Percentiles rank a stretch among this genome's conserved stretches.
Evolutionary conservation across 1,140 invertebrate species (phyloP).

Genomic region (Antheraea pernyi): DNA sequence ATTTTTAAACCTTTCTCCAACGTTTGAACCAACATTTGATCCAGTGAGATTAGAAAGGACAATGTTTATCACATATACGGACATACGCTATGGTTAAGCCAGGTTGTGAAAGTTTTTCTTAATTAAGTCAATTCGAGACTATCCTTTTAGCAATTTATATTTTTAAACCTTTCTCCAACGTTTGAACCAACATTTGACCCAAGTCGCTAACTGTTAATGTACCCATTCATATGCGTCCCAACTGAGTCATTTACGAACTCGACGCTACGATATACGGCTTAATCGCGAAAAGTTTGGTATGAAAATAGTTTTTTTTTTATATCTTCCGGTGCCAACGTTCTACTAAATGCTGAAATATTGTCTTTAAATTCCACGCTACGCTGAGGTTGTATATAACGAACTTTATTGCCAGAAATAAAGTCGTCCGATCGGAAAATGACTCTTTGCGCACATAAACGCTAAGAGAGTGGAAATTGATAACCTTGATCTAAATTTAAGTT

Average conservation of each 20-base stretch:
- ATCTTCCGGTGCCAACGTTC: background rate
- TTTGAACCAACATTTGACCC: background rate
- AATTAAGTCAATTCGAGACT: too few species aligned
- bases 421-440: slow-evolving; percentile 7
- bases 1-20: background rate
- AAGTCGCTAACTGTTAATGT: background rate
- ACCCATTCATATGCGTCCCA: background rate
- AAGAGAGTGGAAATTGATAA: background rate
- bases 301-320: slow-evolving; percentile 2
- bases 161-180: background rate
- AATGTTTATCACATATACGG: too few species aligned
- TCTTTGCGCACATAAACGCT: background rate
- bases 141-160: too few species aligned
- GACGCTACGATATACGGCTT: background rate
- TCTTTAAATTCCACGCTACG: slow-evolving; percentile 2
- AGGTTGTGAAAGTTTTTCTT: too few species aligned
- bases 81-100: too few species aligned
- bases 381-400: slow-evolving; percentile 5
- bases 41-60: background rate
- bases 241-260: background rate
- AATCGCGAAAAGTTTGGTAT: background rate
- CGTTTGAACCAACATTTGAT: background rate
- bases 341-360: background rate
- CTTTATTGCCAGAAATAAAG: slow-evolving; percentile 7
- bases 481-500: background rate